Conservation (phyloP, 2,113 vertebrate genomes). For the Cyprinodon variegatus region DNA sequence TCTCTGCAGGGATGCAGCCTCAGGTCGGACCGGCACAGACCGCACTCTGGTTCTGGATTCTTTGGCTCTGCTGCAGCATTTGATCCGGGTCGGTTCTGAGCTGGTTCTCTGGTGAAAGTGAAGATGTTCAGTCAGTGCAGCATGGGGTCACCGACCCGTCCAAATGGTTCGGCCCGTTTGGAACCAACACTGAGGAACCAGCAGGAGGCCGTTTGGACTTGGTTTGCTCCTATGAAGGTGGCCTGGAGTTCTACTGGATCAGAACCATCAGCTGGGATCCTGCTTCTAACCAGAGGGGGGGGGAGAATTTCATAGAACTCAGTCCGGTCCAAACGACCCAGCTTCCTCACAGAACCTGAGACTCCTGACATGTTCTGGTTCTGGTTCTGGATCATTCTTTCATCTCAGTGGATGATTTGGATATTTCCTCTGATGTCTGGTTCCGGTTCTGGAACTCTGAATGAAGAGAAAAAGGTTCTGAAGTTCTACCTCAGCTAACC, state of each 20-base stretch:
- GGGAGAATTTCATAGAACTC: too few relatives aligned
- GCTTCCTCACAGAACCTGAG: too few relatives aligned
- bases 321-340: too few relatives aligned
- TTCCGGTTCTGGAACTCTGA: neutral
- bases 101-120: neutral
- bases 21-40: slow-evolving; percentile 51
- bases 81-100: too few relatives aligned
- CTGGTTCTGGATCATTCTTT: too few relatives aligned
- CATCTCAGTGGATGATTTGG: too few relatives aligned
- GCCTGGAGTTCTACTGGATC: too few relatives aligned
- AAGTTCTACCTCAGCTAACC: too few relatives aligned
- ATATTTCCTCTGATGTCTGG: neutral
- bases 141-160: slow-evolving; percentile 11
- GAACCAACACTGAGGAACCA: neutral
- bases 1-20: slow-evolving; percentile 32
- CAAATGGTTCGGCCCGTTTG: slow-evolving; percentile 3
- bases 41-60: neutral
- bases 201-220: neutral
- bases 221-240: neutral
- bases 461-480: neutral
- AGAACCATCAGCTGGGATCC: too few relatives aligned
- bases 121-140: neutral
- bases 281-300: too few relatives aligned
- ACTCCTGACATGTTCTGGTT: too few relatives aligned
- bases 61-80: neutral